Evolutionary conservation across 2,113 vertebrate species (phyloP), one percentile per base, ranked within the genome.

Genomic region (Emydocephalus ijimae): DNA sequence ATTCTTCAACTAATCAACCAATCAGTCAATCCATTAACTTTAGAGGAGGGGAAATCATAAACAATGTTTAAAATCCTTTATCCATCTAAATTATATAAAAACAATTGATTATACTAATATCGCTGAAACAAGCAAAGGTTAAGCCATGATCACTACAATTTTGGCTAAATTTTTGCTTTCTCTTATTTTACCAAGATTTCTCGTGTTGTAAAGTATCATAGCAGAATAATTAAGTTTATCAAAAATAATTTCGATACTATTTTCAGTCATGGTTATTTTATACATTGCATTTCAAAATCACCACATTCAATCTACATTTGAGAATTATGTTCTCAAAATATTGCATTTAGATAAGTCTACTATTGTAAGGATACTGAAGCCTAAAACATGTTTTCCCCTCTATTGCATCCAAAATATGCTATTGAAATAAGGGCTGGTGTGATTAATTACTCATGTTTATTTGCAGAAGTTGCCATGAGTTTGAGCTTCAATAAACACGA

Each of bases 371-470:
- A 89, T 15, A 85, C 1, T 86, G n/a, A 3, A 64, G 43, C 54
- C 69, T 81, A 57, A 89, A 59, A 85, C 45, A 93, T 45, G 86
- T 94, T 96, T 95, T 94, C 88, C 43, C 91, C 23, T 50, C 29
- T 39, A 93, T 96, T 96, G 48, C 89, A 89, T 93, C 93, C 93
- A 91, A 95, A 96, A 95, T 93, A 74, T 43, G 24, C 93, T 88
- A 93, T 92, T 94, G 94, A 93, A 95, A 91, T 57, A 94, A 92
- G 18, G 48, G 85, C 88, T 91, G 92, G 95, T 95, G 95, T 95
- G 96, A 93, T 92, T 95, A 95, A 96, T 97, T 96, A 96, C 86
- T 95, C 95, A 93, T 85, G 91, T 56, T 94, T 91, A 91, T 91
- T 93, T 94, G 95, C 89, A 94, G 91, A 93, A 64, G 90, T 96